Base-by-base conservation (phyloP, 1,140 invertebrate genomes). In the Zaprionus tsacasi region DNA sequence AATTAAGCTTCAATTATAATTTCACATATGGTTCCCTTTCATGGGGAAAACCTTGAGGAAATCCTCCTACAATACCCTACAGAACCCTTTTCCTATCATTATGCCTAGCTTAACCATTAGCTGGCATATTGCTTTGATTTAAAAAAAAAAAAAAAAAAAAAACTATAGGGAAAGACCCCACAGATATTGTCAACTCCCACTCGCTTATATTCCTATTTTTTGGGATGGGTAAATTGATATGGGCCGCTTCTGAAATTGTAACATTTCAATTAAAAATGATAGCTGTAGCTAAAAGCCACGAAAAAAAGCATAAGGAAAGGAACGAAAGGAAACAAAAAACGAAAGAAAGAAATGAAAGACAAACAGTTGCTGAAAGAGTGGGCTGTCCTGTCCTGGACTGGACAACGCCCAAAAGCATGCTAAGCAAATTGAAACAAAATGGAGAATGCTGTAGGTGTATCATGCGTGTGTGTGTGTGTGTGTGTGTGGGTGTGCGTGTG, bases 361-460 rank as follows among this genome's bases (percentile, higher is more conserved):
- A 75, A 85, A 74, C 74, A 74, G 30, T 52, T 6, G 54, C 45
- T 15, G 72, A 6, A 5, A 0, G 43, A 12, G 15, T 6, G 11
- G 43, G 17, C n/a, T 45, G 48, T 56, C 56, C n/a, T 45, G 48
- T 56, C 56, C 43, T 21, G 21, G 63, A 55, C 57, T 57, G 71
- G 74, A 48, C 74, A 77, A 79, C 77, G 74, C 77, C 77, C 77
- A 55, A 57, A 74, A 76, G 54, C 69, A 65, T 64, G 74, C 69
- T 63, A 77, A 79, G 74, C 74, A 79, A 88, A 88, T 89, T 89
- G 83, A 88, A 83, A 89, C 85, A 83, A 88, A 83, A 88, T 78
- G 82, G 80, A 80, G 70, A 64, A 55, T 21, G 6, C 15, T 65
- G 30, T 33, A 45, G 36, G 57, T 71, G 36, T 15, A 45, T 7